A percentile compares a stretch with the other conserved stretches of the same genome.
phyloP scores from a whole-genome alignment of 1,140 invertebrate species.

The Bradynema listronoti region DNA sequence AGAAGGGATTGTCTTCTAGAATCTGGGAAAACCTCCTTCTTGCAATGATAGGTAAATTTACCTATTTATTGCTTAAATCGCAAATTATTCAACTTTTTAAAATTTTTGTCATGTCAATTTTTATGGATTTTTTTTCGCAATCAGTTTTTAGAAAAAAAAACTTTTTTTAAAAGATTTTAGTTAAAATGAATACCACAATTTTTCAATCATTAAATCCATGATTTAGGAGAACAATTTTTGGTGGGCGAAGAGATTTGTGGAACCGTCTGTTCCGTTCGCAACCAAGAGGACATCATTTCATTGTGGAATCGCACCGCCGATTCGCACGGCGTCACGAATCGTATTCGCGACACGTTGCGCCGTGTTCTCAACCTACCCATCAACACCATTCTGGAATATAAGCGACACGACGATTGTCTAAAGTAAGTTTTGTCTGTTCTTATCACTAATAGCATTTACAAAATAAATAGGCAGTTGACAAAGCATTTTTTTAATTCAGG shows the following conservation, averaged over 20 bases:
- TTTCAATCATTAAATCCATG: conserved; percentile 7
- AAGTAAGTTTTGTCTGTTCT: conserved; percentile 6
- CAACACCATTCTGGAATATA: conserved; percentile 89
- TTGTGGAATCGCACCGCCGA: conserved; percentile 92
- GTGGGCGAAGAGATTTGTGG: conserved; percentile 97
- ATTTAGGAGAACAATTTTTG: conserved; percentile 90
- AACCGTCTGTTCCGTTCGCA: conserved; percentile 85
- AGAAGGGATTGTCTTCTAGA: conserved; percentile 84
- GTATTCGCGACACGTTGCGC: conserved; percentile 86
- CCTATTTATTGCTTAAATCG: too few relatives aligned
- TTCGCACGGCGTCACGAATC: conserved; percentile 73
- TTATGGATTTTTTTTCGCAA: not conserved
- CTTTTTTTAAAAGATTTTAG: not conserved
- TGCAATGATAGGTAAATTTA: conserved; percentile 71
- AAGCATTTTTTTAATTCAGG: too few relatives aligned
- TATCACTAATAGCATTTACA: not conserved
- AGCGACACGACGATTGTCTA: conserved; percentile 78
- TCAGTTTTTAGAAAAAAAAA: too few relatives aligned
- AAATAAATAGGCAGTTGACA: too few relatives aligned
- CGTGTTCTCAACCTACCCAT: conserved; percentile 85
- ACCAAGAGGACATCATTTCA: conserved; percentile 92
- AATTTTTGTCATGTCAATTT: not conserved
- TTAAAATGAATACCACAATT: not conserved
- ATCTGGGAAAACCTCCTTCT: conserved; percentile 98
- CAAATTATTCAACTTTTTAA: conserved; percentile 7